These are phyloP conservation scores for Cinclus mexicanus DNA, from an alignment of 2,113 vertebrate species.

Conservation along the genomic window DNA sequence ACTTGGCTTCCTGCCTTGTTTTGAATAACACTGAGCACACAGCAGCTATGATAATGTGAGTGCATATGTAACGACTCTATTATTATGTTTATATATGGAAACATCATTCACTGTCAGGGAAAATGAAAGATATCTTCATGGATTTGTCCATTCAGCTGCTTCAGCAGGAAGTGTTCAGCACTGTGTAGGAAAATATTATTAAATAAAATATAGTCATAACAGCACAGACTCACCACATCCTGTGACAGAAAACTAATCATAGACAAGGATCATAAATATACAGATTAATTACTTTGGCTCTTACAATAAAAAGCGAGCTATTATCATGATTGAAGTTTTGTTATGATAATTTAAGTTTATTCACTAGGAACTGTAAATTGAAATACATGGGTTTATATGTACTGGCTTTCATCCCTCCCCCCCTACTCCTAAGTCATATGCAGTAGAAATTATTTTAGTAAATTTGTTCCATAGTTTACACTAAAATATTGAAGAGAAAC, in stretches of 20 bases:
- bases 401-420: background rate
- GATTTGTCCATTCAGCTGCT: conserved; percentile 74
- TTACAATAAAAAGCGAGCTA: conserved; percentile 15
- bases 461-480: background rate
- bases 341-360: conserved; percentile 10
- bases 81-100: conserved; percentile 74
- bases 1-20: conserved; percentile 62
- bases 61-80: conserved; percentile 70
- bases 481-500: background rate
- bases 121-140: conserved; percentile 72
- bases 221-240: background rate
- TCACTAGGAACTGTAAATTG: background rate
- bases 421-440: background rate
- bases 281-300: conserved; percentile 40
- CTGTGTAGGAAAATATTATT: conserved; percentile 47
- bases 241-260: conserved; percentile 14
- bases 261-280: conserved; percentile 15
- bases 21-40: conserved; percentile 43
- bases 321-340: background rate
- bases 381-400: background rate
- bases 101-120: conserved; percentile 72
- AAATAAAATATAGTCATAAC: conserved; percentile 51
- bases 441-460: background rate
- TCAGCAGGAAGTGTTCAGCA: conserved; percentile 61
- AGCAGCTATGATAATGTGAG: conserved; percentile 54